A percentile compares a stretch with the other conserved stretches of the same genome.
Conservation (phyloP, 1,140 invertebrate genomes). For the Microplitis demolitor region DNA sequence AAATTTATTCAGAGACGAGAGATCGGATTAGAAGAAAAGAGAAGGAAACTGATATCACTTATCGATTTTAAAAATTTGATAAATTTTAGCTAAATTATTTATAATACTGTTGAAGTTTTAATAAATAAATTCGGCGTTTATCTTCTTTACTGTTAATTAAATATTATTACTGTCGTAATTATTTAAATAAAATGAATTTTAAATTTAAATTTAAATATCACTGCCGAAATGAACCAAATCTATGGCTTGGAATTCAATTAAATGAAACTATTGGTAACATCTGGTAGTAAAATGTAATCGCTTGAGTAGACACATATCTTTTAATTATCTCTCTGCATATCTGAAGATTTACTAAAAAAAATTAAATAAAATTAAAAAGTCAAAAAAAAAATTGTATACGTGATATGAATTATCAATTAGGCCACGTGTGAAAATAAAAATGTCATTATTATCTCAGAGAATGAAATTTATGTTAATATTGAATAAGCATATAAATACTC, state of each 20-base stretch:
- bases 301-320: conserved; percentile 24
- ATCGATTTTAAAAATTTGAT: no score
- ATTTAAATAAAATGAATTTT: no score
- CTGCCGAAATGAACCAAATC: no score
- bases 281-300: conserved; percentile 2
- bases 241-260: no score
- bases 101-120: neutral
- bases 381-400: conserved; percentile 14
- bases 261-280: no score
- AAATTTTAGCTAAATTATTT: neutral
- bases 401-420: conserved; percentile 3
- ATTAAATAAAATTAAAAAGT: neutral
- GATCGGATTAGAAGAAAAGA: neutral
- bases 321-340: conserved; percentile 23
- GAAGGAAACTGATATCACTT: no score
- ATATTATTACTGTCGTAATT: no score
- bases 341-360: neutral
- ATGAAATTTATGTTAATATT: neutral
- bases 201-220: no score
- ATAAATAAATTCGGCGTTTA: no score
- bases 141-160: no score
- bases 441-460: neutral
- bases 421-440: neutral
- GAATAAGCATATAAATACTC: neutral
- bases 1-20: neutral